A percentile compares a stretch with the other conserved stretches of the same genome.
Evolutionary conservation across 2,113 vertebrate genomes (phyloP).

Genomic region (Mormoops blainvillei): DNA sequence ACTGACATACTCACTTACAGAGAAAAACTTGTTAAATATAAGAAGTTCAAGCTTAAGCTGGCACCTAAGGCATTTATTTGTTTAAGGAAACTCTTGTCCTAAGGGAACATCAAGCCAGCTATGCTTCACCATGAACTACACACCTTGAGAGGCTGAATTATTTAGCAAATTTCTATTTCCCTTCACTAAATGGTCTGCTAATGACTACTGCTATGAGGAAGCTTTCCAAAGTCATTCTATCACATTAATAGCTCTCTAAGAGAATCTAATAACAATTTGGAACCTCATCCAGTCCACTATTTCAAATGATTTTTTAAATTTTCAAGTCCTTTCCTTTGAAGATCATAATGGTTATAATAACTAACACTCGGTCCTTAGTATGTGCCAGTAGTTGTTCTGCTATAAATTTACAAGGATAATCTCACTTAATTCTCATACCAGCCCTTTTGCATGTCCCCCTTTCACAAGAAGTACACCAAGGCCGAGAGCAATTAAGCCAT

Average conservation of each 20-base stretch:
- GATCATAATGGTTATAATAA: background rate
- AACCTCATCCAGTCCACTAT: background rate
- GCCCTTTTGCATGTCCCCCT: background rate
- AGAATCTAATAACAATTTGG: background rate
- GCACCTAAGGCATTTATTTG: background rate
- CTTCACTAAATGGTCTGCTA: constrained; percentile 32
- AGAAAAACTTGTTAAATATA: background rate
- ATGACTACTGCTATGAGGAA: background rate
- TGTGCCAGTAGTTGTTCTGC: background rate
- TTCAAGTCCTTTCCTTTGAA: background rate
- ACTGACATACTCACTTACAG: background rate
- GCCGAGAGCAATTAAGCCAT: background rate
- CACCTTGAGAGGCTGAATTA: background rate
- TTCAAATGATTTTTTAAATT: background rate
- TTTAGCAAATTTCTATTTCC: constrained; percentile 6
- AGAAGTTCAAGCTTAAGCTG: background rate
- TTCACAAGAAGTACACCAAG: background rate
- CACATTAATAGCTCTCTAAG: background rate
- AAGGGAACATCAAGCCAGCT: background rate
- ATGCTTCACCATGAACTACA: background rate
- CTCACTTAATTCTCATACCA: background rate
- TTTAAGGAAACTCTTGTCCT: background rate
- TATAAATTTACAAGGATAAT: background rate
- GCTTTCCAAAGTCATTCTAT: background rate
- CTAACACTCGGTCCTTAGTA: background rate